Evolutionary conservation across 2,113 vertebrate species (phyloP).

Genomic region (Triplophysa siluroides): DNA sequence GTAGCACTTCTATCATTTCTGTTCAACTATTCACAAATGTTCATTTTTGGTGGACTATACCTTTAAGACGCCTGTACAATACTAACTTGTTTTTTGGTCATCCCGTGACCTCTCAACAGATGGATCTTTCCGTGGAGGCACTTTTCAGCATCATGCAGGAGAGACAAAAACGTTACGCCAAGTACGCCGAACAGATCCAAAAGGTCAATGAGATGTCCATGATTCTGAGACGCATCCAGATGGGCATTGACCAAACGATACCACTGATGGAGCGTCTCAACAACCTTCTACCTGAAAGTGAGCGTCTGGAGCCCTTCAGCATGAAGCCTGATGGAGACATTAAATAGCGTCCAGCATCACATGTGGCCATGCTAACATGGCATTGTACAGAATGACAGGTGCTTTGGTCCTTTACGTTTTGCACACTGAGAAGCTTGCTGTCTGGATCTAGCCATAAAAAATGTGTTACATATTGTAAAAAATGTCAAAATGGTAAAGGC

Average conservation of each 20-base stretch:
- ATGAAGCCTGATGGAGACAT: slow-evolving; percentile 84
- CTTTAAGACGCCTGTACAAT: neutral
- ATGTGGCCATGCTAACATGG: neutral
- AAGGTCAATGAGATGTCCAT: slow-evolving; percentile 99
- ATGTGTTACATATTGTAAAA: neutral
- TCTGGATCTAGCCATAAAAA: neutral
- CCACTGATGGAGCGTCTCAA: slow-evolving; percentile 96
- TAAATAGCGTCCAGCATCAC: slow-evolving; percentile 51
- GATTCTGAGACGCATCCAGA: slow-evolving; percentile 94
- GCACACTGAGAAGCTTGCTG: neutral
- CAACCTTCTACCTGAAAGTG: slow-evolving; percentile 89
- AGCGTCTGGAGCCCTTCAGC: slow-evolving; percentile 92
- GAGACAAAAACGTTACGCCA: slow-evolving; percentile 95
- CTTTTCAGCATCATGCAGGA: slow-evolving; percentile 97
- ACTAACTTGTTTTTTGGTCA: neutral
- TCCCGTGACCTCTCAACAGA: slow-evolving; percentile 69
- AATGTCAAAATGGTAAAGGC: neutral
- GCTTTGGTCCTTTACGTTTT: slow-evolving; percentile 3
- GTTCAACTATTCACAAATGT: neutral
- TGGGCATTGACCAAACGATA: slow-evolving; percentile 96
- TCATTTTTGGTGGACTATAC: neutral
- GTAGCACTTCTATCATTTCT: slow-evolving; percentile 64
- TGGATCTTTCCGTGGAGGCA: slow-evolving; percentile 92
- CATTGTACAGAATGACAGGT: neutral
- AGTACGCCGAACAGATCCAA: slow-evolving; percentile 98